These are phyloP conservation scores for Ascidia mentula DNA, from an alignment of 23 tunicate genomes.

Conservation along the genomic window DNA sequence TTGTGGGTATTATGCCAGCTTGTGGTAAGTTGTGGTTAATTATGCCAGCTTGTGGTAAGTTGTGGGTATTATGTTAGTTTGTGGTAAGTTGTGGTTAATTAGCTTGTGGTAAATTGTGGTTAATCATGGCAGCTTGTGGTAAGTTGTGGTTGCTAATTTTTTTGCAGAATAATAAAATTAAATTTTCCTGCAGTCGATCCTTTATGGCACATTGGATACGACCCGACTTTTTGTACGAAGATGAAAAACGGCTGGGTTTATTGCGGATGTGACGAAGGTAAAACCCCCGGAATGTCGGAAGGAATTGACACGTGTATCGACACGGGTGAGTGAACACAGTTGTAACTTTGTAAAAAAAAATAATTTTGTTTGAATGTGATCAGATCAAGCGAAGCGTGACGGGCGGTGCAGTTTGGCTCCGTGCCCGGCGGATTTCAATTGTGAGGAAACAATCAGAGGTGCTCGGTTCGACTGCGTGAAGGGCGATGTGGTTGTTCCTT, in stretches of 20 bases:
- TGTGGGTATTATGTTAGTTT: too few species aligned
- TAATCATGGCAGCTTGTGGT: slow-evolving; percentile 65
- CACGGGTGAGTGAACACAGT: slow-evolving; percentile 14
- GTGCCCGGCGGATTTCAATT: slow-evolving; percentile 30
- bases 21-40: slow-evolving; percentile 69
- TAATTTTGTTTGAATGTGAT: not conserved
- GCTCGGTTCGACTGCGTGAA: slow-evolving; percentile 50
- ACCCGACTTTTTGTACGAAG: slow-evolving; percentile 51
- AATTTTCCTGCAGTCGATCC: slow-evolving; percentile 52
- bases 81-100: too few species aligned
- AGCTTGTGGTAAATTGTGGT: too few species aligned
- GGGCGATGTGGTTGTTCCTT: slow-evolving; percentile 25
- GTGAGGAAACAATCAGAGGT: slow-evolving; percentile 11
- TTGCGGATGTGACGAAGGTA: slow-evolving; percentile 33
- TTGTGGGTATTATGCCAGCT: slow-evolving; percentile 43
- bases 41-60: too few species aligned
- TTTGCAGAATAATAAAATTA: too few species aligned
- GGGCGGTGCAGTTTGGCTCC: slow-evolving; percentile 36
- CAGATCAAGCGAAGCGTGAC: not conserved
- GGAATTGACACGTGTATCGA: slow-evolving; percentile 58
- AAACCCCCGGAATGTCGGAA: slow-evolving; percentile 42
- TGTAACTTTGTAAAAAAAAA: not conserved
- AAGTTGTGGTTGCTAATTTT: too few species aligned
- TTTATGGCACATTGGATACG: slow-evolving; percentile 55
- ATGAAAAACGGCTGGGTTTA: slow-evolving; percentile 53